Evolutionary conservation across 2,113 vertebrate genomes (phyloP), one percentile per base, ranked within the genome.

Genomic region (Bungarus multicinctus): DNA sequence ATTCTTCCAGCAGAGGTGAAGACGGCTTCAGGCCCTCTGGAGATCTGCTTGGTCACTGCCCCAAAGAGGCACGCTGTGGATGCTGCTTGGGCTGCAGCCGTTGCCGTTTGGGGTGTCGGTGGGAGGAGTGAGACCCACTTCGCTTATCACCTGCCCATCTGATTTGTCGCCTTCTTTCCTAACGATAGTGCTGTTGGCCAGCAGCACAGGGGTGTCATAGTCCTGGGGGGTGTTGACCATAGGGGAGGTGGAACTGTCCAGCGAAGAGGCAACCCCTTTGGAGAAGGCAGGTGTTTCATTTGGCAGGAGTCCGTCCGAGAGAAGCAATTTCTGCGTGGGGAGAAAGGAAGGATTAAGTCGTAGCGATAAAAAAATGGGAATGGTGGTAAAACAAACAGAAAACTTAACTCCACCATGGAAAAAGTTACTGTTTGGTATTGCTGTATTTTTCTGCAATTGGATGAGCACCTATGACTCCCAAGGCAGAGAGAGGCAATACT

Each of bases 281-380:
- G 96, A 4, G 23, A 94, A 90, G 54, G 89, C 86, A 60, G 91
- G 94, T 30, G 54, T 86, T 53, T 96, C 91, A 10, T 92, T n/a
- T 7, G 96, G 91, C 92, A 96, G 50, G 39, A 96, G 91, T 9
- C 96, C 94, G 0, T 96, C 96, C 0, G 96, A 93, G 58, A 96
- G 69, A 34, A 97, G 96, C 87, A 98, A 92, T 91, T 97, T 97
- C 98, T 98, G 88, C 30, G 87, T 2, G 20, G 85, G 90, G 0
- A 34, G 53, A 93, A 94, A 92, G 47, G 88, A 18, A 43, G 74
- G 39, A 22, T 81, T 81, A 43, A 47, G 27, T 86, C 85, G 47
- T 5, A 47, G 85, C 22, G 20, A 47, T 47, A 23, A 86, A 27
- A 85, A 47, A 50, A 11, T 87, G 23, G 22, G 45, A 50, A 50